Base-by-base conservation (phyloP, 2,888 invertebrate genomes). In the Meta bourneti region DNA sequence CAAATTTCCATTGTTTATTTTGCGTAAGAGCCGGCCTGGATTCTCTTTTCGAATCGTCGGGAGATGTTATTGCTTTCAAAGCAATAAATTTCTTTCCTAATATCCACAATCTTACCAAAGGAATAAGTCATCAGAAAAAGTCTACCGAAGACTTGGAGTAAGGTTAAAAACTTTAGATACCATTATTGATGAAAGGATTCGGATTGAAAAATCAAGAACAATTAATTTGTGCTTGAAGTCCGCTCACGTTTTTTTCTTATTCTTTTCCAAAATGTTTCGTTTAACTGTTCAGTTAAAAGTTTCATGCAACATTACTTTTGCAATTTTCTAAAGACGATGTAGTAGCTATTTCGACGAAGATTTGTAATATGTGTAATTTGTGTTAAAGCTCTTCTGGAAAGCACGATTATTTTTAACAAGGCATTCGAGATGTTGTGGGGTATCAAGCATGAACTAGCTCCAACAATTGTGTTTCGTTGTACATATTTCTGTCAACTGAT, bases 1-100 rank as follows among this genome's bases (percentile, higher is more conserved):
- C 85, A 86, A 86, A 86, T 86, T 86, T 86, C 70, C 85, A 86
- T 86, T 86, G 85, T 86, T 86, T 86, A 86, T 86, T 86, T 86
- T 86, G 77, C 77, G 77, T 86, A 78, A 86, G 69, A 78, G 69
- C 61, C 13, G 78, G 51, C 16, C 49, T 51, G 74, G 77, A 78
- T 86, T 86, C 85, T 78, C 75, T 78, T 70, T 78, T 70, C 51
- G 85, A 71, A 78, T 86, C 77, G 69, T 78, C 70, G 34, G 70
- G 85, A 86, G 85, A 78, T 86, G 77, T 86, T 86, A 86, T 86
- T 86, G 78, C 77, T 78, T 86, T 86, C 70, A 69, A 20, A 70
- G 49, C 85, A 52, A 84, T 84, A 84, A 84, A 84, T 84, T 82
- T 54, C 54, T 8, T 48, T 52, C 75, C 34, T 86, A 86, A 86